Percentiles rank a stretch among this genome's conserved stretches.
Evolutionary conservation across 2,888 invertebrate genomes (phyloP).

Genomic region (Scrobipalpa costella): DNA sequence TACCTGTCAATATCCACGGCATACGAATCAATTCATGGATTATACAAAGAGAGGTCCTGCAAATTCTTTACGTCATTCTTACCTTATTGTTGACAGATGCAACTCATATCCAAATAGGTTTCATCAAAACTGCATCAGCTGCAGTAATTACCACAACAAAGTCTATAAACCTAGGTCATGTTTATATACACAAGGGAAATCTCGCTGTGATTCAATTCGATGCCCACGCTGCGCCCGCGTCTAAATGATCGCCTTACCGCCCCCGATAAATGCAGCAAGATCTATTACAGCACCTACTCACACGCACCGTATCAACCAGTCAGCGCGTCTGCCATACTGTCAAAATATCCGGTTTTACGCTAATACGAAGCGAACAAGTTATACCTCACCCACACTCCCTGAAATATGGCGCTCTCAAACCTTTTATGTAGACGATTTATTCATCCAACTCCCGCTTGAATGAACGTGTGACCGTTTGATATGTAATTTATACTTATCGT

Average conservation of each 20-base stretch:
- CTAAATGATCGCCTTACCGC: conserved; percentile 30
- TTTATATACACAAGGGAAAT: conserved; percentile 18
- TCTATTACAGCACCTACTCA: conserved; percentile 27
- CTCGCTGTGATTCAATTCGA: conserved; percentile 14
- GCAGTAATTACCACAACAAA: not conserved
- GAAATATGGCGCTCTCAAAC: conserved; percentile 72
- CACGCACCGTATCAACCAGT: conserved; percentile 52
- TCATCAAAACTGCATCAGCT: not conserved
- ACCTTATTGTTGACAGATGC: too few relatives aligned
- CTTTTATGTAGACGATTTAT: conserved; percentile 75
- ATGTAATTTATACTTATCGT: conserved; percentile 64
- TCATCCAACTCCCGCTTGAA: conserved; percentile 47
- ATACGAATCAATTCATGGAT: too few relatives aligned
- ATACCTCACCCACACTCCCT: conserved; percentile 70
- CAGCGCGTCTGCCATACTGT: conserved; percentile 52
- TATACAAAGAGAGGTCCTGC: not conserved
- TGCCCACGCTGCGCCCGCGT: conserved; percentile 21
- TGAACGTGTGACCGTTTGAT: conserved; percentile 58
- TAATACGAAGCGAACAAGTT: conserved; percentile 72
- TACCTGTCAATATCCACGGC: too few relatives aligned
- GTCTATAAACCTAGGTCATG: conserved; percentile 17
- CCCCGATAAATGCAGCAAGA: conserved; percentile 34
- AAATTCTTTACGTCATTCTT: too few relatives aligned
- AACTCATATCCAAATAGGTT: too few relatives aligned
- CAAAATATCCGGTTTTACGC: conserved; percentile 72